Evolutionary conservation across 2,113 vertebrate species (phyloP), one percentile per base, ranked within the genome.

Genomic region (Ellobius talpinus): DNA sequence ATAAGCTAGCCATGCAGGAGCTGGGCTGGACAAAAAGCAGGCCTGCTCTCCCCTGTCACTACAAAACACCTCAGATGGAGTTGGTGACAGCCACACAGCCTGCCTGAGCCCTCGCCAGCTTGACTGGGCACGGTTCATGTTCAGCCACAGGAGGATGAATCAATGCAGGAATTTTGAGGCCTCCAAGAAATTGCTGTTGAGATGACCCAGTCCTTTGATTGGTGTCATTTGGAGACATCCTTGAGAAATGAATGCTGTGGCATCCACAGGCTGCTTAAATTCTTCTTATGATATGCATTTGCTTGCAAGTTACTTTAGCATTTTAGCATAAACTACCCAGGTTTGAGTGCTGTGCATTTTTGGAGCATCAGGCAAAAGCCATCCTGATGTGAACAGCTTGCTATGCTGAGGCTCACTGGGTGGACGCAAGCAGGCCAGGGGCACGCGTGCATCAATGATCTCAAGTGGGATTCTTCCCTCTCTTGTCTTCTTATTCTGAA

Each of bases 181-280:
- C 98, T 98, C 98, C 97, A 97, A 96, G 96, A 98, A 99, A 99
- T 98, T 98, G 97, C 97, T 97, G 97, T 98, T 98, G 98, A 97
- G 96, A 97, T 98, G 98, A 99, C 98, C 98, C 97, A 99, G 97
- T 97, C 98, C 98, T 98, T 98, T 98, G 98, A 98, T 98, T 98
- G 98, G 95, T 98, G 98, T 99, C 98, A 98, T 36, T 93, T 95
- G 97, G 98, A 98, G 98, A 98, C 98, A 98, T 98, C 98, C 97
- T 98, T 95, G 98, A 98, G 98, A 98, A 98, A 97, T 97, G 97
- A 98, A 98, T 88, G 96, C 97, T 98, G 96, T 98, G 98, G 98
- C 98, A 98, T 98, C 98, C 96, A 94, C 97, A 96, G 96, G 98
- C 97, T 76, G 98, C 98, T 98, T 98, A 98, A 98, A 97, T 98